Conservation (phyloP, 2,888 invertebrate species). For the Rhimphoctona megacephalus region DNA sequence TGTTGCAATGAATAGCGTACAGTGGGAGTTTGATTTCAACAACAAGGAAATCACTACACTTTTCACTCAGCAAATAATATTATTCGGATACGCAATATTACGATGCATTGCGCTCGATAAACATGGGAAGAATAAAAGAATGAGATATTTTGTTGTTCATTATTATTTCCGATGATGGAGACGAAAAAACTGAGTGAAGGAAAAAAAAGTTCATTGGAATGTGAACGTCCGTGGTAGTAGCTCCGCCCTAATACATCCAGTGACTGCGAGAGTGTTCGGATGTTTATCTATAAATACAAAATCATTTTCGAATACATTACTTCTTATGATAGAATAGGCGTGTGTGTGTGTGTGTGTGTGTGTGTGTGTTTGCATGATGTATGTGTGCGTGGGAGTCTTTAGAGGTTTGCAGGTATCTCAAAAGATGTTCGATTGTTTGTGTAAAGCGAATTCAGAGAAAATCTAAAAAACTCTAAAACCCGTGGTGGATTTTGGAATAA, state of each 20-base stretch:
- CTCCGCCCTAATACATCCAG: constrained; percentile 23
- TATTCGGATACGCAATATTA: neutral
- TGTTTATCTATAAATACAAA: constrained; percentile 51
- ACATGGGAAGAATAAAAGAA: constrained; percentile 9
- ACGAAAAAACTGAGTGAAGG: constrained; percentile 14
- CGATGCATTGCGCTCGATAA: constrained; percentile 18
- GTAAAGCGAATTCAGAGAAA: neutral
- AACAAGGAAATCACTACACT: neutral
- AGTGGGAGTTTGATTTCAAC: neutral
- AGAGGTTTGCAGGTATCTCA: neutral
- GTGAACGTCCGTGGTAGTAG: constrained; percentile 58
- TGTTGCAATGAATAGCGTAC: neutral
- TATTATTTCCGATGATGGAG: constrained; percentile 14
- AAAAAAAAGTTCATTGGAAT: constrained; percentile 51
- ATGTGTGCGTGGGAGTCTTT: neutral
- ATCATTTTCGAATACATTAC: constrained; percentile 58
- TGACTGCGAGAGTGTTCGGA: constrained; percentile 18
- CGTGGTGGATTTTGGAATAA: neutral
- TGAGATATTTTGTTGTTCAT: neutral
- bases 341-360: neutral
- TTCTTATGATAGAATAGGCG: constrained; percentile 1
- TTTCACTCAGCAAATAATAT: constrained; percentile 6
- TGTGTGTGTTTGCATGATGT: neutral
- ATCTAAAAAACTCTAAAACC: neutral
- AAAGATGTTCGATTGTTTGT: neutral